Base-by-base conservation (phyloP, 2,797 vertebrate species). In the Vipera latastei region DNA sequence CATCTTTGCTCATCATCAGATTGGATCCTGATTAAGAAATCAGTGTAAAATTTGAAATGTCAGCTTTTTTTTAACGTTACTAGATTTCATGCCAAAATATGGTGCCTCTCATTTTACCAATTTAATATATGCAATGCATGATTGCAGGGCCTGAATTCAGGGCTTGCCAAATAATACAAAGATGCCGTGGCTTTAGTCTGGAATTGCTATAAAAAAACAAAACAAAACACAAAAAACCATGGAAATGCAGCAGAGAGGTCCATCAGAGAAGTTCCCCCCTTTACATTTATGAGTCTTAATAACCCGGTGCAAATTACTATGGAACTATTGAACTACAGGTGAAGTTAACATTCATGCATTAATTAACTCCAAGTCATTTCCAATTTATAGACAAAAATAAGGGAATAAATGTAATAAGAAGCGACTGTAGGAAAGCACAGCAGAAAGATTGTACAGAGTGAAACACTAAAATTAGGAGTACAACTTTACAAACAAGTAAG, bases 321-420 rank as follows among this genome's bases (percentile, higher is more conserved):
- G 90, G 94, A 38, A 91, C 59, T 83, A 83, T 83, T 83, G 38
- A 73, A 59, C 93, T 94, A n/a, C 86, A 93, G 91, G 73, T 94
- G 65, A 89, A 95, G 59, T 92, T 89, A 53, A 92, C 89, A 53
- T 90, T 89, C 92, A 93, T 95, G 94, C 28, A 38, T 88, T 95
- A 95, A 94, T 93, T 93, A 91, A 95, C 57, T 95, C 93, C 60
- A 94, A 94, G 94, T 86, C 91, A 22, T 83, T 83, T 48, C 44
- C 44, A 83, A 48, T 83, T 48, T 83, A 48, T 12, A 25, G 38
- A 22, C 20, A 48, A 48, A 83, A 48, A 83, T 73, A 83, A 83
- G 25, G 9, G 78, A 48, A 48, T 91, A 93, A 94, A 92, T 25
- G 94, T 26, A 93, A 96, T 86, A 61, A 86, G 48, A 91, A 5